Percentiles rank a stretch among this genome's conserved stretches.
Conservation (phyloP, 2,113 vertebrate genomes). For the Odontesthes bonariensis region DNA sequence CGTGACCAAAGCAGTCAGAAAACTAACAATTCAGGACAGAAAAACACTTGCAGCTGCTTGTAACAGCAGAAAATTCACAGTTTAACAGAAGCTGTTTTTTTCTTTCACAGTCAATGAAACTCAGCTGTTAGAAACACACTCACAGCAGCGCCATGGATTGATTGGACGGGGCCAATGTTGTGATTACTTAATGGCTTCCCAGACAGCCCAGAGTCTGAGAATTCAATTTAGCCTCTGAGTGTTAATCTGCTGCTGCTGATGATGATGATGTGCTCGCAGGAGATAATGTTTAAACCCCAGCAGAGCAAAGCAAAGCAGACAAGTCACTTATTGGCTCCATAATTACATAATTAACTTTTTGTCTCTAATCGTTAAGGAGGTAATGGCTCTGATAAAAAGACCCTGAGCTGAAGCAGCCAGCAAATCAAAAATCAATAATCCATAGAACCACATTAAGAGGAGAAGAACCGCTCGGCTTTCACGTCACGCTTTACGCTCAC, state of each 20-base stretch:
- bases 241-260: conserved; percentile 70
- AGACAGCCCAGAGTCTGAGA: conserved; percentile 89
- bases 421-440: conserved; percentile 99
- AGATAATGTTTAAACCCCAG: conserved; percentile 95
- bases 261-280: conserved; percentile 90
- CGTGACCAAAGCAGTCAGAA: too few relatives aligned
- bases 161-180: conserved; percentile 89
- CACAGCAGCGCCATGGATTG: conserved; percentile 81
- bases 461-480: conserved; percentile 81
- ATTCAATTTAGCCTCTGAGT: conserved; percentile 95
- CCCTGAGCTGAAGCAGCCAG: conserved; percentile 90
- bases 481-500: too few relatives aligned
- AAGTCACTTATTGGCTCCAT: conserved; percentile 98
- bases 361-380: conserved; percentile 98
- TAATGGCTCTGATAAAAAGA: conserved; percentile 98
- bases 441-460: conserved; percentile 89
- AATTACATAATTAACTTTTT: conserved; percentile 99
- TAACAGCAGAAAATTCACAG: too few relatives aligned
- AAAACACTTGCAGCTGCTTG: too few relatives aligned
- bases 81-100: too few relatives aligned
- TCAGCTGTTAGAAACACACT: not conserved
- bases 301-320: conserved; percentile 96
- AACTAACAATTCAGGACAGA: too few relatives aligned
- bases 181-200: conserved; percentile 97
- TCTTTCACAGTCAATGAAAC: conserved; percentile 1